Evolutionary conservation across 2,113 vertebrate genomes (phyloP).

Genomic region (Heptranchias perlo): DNA sequence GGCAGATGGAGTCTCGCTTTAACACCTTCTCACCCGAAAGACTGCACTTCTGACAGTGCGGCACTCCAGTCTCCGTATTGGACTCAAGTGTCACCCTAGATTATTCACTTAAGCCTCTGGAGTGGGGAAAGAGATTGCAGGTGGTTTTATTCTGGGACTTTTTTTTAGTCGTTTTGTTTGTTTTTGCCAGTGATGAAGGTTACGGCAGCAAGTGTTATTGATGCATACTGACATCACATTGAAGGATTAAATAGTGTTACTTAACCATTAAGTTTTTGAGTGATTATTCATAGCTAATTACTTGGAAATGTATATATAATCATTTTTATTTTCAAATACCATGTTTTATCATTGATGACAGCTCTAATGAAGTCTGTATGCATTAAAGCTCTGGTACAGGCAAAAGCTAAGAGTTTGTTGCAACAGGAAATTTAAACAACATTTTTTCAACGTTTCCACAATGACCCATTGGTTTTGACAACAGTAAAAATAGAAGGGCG

Average conservation of each 20-base stretch:
- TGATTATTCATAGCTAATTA: not conserved
- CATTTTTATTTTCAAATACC: not conserved
- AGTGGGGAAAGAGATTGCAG: not conserved
- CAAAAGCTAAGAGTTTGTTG: not conserved
- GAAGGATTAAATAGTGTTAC: not conserved
- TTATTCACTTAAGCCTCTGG: not conserved
- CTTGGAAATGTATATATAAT: not conserved
- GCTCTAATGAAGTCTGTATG: too few relatives aligned
- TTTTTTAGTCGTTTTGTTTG: not conserved
- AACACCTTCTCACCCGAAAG: not conserved
- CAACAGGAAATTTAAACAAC: not conserved
- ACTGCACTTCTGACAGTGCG: not conserved
- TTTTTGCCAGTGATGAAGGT: not conserved
- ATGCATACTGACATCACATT: not conserved
- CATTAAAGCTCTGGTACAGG: not conserved
- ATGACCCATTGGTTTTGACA: not conserved
- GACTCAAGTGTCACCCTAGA: too few relatives aligned
- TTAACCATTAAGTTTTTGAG: not conserved
- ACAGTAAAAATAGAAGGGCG: not conserved
- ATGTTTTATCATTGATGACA: not conserved
- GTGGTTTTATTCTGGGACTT: not conserved
- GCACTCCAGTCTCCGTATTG: not conserved
- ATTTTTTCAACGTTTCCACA: not conserved
- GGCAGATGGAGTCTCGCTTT: not conserved
- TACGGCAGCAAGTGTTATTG: not conserved